Evolutionary conservation across 2,797 vertebrate genomes (phyloP), one percentile per base, ranked within the genome.

Genomic region (Denticeps clupeoides): DNA sequence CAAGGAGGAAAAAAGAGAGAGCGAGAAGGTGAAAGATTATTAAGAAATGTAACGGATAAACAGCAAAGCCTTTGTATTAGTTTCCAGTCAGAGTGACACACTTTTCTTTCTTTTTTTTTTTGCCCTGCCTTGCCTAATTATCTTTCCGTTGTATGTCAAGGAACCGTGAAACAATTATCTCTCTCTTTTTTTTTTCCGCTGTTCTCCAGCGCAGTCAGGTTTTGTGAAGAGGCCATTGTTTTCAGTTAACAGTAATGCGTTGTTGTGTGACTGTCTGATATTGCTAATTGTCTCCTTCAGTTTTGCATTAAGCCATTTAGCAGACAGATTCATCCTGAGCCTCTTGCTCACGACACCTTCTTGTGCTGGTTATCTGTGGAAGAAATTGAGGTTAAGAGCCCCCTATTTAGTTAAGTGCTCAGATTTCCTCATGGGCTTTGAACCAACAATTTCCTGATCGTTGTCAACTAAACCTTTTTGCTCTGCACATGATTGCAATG

Each of bases 211-310:
- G 31, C n/a, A 33, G 52, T 45, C 11, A 44, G 42, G 35, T 26
- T 23, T 26, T 21, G 23, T 49, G 46, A 44, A 38, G 53, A 49
- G 46, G 31, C 28, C 28, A 42, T 44, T 41, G 47, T 45, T 45
- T 56, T 45, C 35, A 40, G 37, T 45, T 56, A 45, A 32, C 43
- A 45, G 47, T 38, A 9, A 38, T 8, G 27, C 32, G 38, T 25
- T 49, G 47, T 40, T 44, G n/a, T 27, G 25, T 38, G 35, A 38
- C 35, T 21, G 35, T 21, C 18, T 38, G 35, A 38, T 38, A 38
- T 21, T 7, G 35, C 35, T 38, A 38, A 38, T 38, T 38, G 35
- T 38, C 35, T 38, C 16, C 35, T 38, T 38, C 35, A 5, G 35
- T 38, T 38, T 19, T 21, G 38, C 10, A 38, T 38, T 9, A 21